These are phyloP conservation scores for Mugil cephalus DNA, from an alignment of 2,113 vertebrate species.

Conservation along the genomic window DNA sequence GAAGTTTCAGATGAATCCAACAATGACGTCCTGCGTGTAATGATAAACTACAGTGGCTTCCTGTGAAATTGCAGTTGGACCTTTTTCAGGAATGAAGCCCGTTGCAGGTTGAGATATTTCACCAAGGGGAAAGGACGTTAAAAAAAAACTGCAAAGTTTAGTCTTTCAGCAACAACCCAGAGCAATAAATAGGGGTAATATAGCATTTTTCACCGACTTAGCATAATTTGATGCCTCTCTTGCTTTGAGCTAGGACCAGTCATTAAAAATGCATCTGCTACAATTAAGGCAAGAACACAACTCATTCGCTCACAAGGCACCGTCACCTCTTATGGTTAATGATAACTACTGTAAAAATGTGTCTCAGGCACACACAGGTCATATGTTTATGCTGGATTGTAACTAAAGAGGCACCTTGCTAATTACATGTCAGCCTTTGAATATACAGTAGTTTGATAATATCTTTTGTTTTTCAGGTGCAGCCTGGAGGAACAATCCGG, in stretches of 20 bases:
- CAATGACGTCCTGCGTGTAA: background rate
- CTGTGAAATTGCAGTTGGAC: slow-evolving; percentile 3
- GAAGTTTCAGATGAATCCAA: background rate
- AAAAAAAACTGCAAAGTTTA: slow-evolving; percentile 63
- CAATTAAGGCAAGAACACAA: slow-evolving; percentile 69
- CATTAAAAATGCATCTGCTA: slow-evolving; percentile 84
- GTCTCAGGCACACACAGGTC: slow-evolving; percentile 1
- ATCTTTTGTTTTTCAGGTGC: background rate
- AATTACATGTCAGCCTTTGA: slow-evolving; percentile 2
- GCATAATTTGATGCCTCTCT: slow-evolving; percentile 78
- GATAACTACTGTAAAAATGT: background rate
- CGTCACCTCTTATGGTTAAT: slow-evolving; percentile 21
- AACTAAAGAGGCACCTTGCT: slow-evolving; percentile 1
- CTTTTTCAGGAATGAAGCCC: slow-evolving; percentile 29
- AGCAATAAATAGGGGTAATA: too few relatives aligned
- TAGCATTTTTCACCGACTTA: slow-evolving; percentile 74
- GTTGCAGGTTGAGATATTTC: slow-evolving; percentile 45
- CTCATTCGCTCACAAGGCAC: slow-evolving; percentile 33
- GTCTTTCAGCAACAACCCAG: slow-evolving; percentile 43
- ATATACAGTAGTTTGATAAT: too few relatives aligned
- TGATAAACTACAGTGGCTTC: background rate
- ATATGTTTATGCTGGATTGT: background rate
- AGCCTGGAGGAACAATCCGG: background rate
- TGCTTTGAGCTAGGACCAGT: slow-evolving; percentile 52
- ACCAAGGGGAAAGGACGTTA: slow-evolving; percentile 40